These are phyloP conservation scores for Drosophila serrata DNA, from an alignment of 1,140 invertebrate genomes.

Conservation along the genomic window DNA sequence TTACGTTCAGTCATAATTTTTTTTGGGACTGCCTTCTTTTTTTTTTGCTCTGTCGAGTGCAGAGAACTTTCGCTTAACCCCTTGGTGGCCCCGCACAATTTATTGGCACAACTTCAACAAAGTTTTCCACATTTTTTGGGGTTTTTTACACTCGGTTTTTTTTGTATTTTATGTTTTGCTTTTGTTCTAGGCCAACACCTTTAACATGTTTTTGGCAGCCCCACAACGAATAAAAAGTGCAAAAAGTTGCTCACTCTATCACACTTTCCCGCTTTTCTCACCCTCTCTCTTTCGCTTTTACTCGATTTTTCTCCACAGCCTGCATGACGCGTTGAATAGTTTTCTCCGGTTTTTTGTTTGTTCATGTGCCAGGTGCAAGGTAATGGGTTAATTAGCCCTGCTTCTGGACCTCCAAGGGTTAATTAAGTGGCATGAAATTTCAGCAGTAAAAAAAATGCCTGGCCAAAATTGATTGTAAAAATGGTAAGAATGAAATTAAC, in stretches of 20 bases:
- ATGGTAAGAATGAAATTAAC: slow-evolving; percentile 19
- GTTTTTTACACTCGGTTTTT: slow-evolving; percentile 15
- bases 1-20: slow-evolving; percentile 62
- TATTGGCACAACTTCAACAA: slow-evolving; percentile 74
- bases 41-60: slow-evolving; percentile 19
- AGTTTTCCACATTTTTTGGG: slow-evolving; percentile 45
- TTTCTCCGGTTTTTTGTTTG: slow-evolving; percentile 37
- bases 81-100: slow-evolving; percentile 53
- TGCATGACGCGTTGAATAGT: slow-evolving; percentile 66
- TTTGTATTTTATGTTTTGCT: slow-evolving; percentile 20
- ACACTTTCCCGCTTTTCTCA: slow-evolving; percentile 20
- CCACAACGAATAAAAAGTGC: slow-evolving; percentile 56
- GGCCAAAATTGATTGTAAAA: slow-evolving; percentile 55
- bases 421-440: slow-evolving; percentile 73
- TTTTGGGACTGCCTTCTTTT: slow-evolving; percentile 10
- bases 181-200: slow-evolving; percentile 71
- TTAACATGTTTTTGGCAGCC: slow-evolving; percentile 75
- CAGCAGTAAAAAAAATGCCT: slow-evolving; percentile 36
- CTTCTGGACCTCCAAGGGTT: slow-evolving; percentile 45
- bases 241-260: slow-evolving; percentile 44
- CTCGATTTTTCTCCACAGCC: slow-evolving; percentile 15
- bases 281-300: not conserved
- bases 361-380: slow-evolving; percentile 54
- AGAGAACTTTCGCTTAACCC: slow-evolving; percentile 69
- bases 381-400: slow-evolving; percentile 73